Conservation (phyloP, 2,113 vertebrate species). For the Passer domesticus region DNA sequence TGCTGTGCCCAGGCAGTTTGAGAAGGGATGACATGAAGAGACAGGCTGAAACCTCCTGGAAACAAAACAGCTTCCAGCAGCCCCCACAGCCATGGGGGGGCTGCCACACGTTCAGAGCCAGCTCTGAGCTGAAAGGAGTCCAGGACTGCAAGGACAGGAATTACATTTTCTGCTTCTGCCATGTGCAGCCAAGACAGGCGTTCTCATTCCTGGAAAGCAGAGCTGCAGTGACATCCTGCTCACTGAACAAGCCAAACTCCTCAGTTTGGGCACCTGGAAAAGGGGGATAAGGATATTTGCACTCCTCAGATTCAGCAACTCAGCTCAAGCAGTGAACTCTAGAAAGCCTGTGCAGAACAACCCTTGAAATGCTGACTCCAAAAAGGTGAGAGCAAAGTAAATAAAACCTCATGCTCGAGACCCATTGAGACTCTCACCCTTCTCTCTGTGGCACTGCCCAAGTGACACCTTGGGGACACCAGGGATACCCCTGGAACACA, state of each 20-base stretch:
- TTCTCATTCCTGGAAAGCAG: neutral
- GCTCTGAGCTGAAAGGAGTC: neutral
- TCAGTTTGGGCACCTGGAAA: neutral
- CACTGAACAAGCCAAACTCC: neutral
- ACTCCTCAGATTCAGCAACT: neutral
- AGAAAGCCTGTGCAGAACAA: neutral
- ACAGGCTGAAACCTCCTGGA: neutral
- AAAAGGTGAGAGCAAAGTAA: neutral
- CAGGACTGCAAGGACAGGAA: neutral
- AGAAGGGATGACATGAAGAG: neutral
- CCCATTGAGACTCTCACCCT: neutral
- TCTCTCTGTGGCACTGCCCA: neutral
- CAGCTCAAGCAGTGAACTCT: neutral
- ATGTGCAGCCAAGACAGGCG: neutral
- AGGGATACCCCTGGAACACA: neutral
- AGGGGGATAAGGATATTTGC: neutral
- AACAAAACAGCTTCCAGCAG: neutral
- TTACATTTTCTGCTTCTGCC: neutral
- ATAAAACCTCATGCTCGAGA: neutral
- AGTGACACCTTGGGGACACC: accelerated
- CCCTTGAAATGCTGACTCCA: neutral
- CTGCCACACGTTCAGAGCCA: neutral
- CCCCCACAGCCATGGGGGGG: neutral
- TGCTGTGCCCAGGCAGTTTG: neutral
- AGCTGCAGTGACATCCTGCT: neutral